A percentile compares a stretch with the other conserved stretches of the same genome.
Evolutionary conservation across 2,888 invertebrate genomes (phyloP).

Genomic region (Tricholauxania praeusta): DNA sequence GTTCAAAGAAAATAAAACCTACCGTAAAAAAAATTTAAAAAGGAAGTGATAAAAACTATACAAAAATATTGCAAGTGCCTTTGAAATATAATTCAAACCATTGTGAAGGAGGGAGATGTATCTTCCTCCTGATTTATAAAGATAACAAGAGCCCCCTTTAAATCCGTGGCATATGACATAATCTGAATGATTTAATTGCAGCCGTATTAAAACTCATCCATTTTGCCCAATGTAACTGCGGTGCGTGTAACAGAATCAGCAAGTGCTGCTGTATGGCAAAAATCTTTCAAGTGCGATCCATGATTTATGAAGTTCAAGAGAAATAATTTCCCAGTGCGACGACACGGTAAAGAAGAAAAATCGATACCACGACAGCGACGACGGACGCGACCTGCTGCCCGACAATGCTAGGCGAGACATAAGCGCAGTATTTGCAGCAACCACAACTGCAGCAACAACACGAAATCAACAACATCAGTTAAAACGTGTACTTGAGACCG

Average conservation of each 20-base stretch:
- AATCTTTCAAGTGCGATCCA: constrained; percentile 1
- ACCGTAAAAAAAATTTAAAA: constrained; percentile 5
- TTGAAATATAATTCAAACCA: background rate
- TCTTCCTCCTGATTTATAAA: too few relatives aligned
- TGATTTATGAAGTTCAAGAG: constrained; percentile 36
- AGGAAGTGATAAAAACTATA: background rate
- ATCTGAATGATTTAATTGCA: background rate
- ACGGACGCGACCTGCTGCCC: background rate
- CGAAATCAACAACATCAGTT: too few relatives aligned
- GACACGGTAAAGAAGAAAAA: constrained; percentile 31
- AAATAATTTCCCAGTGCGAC: constrained; percentile 28
- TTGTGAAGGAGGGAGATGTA: background rate
- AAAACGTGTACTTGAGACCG: too few relatives aligned
- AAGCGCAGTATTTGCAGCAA: background rate
- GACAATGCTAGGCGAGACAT: background rate
- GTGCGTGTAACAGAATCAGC: background rate
- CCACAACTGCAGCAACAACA: background rate
- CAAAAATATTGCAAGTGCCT: background rate
- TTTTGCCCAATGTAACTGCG: background rate
- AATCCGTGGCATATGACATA: background rate
- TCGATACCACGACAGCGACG: constrained; percentile 21
- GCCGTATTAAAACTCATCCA: background rate
- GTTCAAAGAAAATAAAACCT: background rate
- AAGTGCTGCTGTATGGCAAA: background rate
- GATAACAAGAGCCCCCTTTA: too few relatives aligned